These are phyloP conservation scores for Fragum sueziense DNA, from an alignment of 2,888 invertebrate genomes.

Conservation along the genomic window DNA sequence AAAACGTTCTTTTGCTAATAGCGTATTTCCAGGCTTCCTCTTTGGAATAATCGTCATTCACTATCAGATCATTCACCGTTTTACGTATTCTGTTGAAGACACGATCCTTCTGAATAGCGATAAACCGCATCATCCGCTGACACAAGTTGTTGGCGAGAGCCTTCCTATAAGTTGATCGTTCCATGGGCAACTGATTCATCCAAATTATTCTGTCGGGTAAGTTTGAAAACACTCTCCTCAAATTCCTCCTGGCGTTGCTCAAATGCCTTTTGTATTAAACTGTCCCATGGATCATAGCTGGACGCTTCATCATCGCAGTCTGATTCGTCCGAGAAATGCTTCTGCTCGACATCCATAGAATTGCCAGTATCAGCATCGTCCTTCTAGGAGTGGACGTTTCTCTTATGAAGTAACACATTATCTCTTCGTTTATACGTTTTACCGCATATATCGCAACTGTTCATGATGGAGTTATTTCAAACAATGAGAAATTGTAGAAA, in stretches of 20 bases:
- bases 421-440: conserved; percentile 8
- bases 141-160: conserved; percentile 1
- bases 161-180: conserved; percentile 6
- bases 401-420: conserved; percentile 22
- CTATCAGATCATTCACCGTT: conserved; percentile 9
- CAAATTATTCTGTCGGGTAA: background rate
- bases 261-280: conserved; percentile 13
- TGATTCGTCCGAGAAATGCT: background rate
- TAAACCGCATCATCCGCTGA: conserved; percentile 12
- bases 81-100: conserved; percentile 12
- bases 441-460: conserved; percentile 22
- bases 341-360: background rate
- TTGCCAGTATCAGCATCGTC: background rate
- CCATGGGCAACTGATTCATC: background rate
- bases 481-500: conserved; percentile 27
- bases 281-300: conserved; percentile 17
- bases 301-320: conserved; percentile 5
- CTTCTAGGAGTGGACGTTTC: conserved; percentile 11
- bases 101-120: conserved; percentile 7
- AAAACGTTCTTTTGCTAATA: conserved; percentile 1
- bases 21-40: conserved; percentile 26
- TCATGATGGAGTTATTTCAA: conserved; percentile 5
- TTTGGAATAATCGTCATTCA: conserved; percentile 3
- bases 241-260: conserved; percentile 21
- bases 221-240: conserved; percentile 13